phyloP scores from a whole-genome alignment of 2,113 vertebrate genomes.

The Sturnira hondurensis region DNA sequence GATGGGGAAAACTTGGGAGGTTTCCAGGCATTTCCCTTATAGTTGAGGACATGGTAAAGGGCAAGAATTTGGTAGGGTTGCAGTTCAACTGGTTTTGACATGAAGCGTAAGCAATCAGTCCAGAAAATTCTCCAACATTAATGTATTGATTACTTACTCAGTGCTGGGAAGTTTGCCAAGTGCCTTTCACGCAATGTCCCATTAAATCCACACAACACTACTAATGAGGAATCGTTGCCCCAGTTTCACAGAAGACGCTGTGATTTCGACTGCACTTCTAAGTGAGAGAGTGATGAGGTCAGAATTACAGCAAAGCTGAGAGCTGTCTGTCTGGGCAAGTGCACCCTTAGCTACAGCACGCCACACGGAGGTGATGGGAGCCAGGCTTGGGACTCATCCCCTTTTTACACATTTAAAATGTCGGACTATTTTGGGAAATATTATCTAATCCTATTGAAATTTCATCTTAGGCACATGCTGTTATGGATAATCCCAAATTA shows the following conservation, averaged over 20 bases:
- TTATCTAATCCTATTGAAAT: not conserved
- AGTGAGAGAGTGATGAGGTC: not conserved
- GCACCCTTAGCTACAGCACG: fast-evolving
- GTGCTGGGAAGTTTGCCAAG: not conserved
- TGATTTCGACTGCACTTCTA: not conserved
- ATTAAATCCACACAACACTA: not conserved
- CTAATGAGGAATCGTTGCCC: not conserved
- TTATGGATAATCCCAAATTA: too few species aligned
- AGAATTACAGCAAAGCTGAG: not conserved
- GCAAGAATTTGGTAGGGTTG: not conserved
- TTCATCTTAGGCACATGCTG: not conserved
- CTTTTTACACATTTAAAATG: not conserved
- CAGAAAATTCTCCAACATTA: not conserved
- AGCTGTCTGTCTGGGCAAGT: not conserved
- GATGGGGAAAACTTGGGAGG: not conserved
- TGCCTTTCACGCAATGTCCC: not conserved
- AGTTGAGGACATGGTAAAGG: not conserved
- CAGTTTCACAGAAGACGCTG: not conserved
- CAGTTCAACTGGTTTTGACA: not conserved
- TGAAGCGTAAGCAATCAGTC: not conserved
- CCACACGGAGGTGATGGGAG: not conserved
- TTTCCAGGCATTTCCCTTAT: not conserved
- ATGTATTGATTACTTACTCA: not conserved
- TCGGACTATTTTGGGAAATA: not conserved
- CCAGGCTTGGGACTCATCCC: not conserved